These are phyloP conservation scores for Coptotermes formosanus DNA, from an alignment of 1,140 invertebrate genomes.

Conservation along the genomic window DNA sequence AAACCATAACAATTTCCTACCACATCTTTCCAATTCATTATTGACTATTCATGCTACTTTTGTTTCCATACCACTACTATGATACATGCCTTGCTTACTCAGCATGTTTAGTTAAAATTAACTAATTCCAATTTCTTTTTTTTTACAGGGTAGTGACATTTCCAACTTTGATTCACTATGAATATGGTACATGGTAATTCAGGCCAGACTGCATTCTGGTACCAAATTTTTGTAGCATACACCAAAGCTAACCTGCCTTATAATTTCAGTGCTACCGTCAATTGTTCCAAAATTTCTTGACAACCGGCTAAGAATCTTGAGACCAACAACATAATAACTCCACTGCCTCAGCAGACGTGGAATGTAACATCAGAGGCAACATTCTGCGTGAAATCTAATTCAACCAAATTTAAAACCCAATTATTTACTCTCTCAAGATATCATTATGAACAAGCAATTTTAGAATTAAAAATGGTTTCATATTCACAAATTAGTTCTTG, in stretches of 20 bases:
- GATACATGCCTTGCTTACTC: too few species aligned
- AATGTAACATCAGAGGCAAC: too few species aligned
- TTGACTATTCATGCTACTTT: too few species aligned
- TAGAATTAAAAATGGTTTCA: background rate
- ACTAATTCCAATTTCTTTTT: slow-evolving; percentile 24
- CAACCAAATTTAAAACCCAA: background rate
- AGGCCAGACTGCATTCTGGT: background rate
- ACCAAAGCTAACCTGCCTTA: too few species aligned
- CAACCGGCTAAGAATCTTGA: too few species aligned
- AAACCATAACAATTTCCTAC: too few species aligned
- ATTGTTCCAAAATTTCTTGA: too few species aligned
- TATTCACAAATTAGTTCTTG: background rate
- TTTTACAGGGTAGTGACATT: slow-evolving; percentile 44
- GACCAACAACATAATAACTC: too few species aligned
- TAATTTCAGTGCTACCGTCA: too few species aligned
- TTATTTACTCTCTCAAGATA: background rate
- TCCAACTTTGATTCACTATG: slow-evolving; percentile 47
- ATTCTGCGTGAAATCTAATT: background rate
- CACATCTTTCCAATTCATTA: too few species aligned
- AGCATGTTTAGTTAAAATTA: slow-evolving; percentile 10
- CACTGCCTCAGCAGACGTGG: too few species aligned
- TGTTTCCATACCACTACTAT: too few species aligned
- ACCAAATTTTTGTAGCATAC: background rate
- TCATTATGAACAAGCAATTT: background rate
- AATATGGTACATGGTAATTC: slow-evolving; percentile 19